Percentiles rank a stretch among this genome's conserved stretches.
Conservation (phyloP, 2,113 vertebrate species). For the Siniperca knerii region DNA sequence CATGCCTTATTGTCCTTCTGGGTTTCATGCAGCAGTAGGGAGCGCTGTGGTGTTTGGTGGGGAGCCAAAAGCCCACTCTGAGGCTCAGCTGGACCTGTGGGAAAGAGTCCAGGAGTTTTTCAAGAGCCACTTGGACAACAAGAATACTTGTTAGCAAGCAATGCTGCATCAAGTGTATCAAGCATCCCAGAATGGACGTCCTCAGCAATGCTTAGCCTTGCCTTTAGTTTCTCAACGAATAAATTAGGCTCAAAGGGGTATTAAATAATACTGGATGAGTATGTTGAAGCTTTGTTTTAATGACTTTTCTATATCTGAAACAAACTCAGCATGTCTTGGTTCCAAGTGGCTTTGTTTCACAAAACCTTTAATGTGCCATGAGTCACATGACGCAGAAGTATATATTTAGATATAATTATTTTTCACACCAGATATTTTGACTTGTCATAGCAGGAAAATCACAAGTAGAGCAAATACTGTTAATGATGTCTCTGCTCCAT, state of each 20-base stretch:
- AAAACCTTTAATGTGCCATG: not conserved
- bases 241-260: not conserved
- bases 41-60: conserved; percentile 87
- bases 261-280: not conserved
- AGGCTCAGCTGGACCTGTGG: conserved; percentile 90
- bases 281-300: not conserved
- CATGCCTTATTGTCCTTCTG: conserved; percentile 86
- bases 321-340: too few species aligned
- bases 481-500: too few species aligned
- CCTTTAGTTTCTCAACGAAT: conserved; percentile 2
- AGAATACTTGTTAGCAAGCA: conserved; percentile 32
- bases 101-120: conserved; percentile 87
- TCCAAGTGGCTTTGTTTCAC: not conserved
- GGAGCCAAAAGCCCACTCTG: conserved; percentile 85
- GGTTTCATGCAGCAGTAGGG: conserved; percentile 80
- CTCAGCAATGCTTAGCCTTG: not conserved
- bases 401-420: not conserved
- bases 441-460: not conserved
- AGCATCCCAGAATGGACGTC: conserved; percentile 9
- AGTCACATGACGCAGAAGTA: not conserved
- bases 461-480: not conserved
- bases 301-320: not conserved
- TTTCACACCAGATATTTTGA: not conserved
- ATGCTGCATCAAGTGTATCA: not conserved
- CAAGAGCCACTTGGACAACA: conserved; percentile 77